phyloP scores from a whole-genome alignment of 2,113 vertebrate species.

The Scophthalmus maximus region DNA sequence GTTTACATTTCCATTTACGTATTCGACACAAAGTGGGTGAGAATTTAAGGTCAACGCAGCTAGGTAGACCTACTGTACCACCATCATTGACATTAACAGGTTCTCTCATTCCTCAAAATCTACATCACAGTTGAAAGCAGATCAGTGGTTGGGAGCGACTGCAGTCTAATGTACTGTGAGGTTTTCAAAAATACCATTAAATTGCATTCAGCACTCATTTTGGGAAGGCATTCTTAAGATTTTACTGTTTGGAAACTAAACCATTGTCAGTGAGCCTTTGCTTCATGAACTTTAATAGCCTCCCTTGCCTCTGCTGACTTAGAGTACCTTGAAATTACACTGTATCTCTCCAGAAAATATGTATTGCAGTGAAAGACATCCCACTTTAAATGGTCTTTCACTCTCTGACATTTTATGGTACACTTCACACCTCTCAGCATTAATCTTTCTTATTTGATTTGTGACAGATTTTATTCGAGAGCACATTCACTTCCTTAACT shows the following conservation, averaged over 20 bases:
- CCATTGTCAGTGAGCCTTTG: constrained; percentile 26
- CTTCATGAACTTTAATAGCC: constrained; percentile 39
- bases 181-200: not conserved
- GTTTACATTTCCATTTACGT: not conserved
- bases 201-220: not conserved
- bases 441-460: constrained; percentile 59
- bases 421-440: constrained; percentile 59
- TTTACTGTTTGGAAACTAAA: constrained; percentile 34
- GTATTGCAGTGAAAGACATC: constrained; percentile 33
- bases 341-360: constrained; percentile 38
- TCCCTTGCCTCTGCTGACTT: constrained; percentile 26
- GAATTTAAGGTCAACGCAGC: not conserved
- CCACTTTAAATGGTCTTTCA: constrained; percentile 52
- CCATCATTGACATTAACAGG: not conserved
- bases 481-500: constrained; percentile 35
- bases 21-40: not conserved
- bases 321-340: constrained; percentile 55
- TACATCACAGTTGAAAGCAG: not conserved
- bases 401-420: constrained; percentile 62
- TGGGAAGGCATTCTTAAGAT: constrained; percentile 13
- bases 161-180: not conserved
- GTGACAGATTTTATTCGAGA: constrained; percentile 55
- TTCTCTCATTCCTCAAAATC: not conserved
- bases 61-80: too few relatives aligned
- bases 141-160: not conserved